These are phyloP conservation scores for Strix aluco DNA, from an alignment of 2,113 vertebrate genomes.

Conservation along the genomic window DNA sequence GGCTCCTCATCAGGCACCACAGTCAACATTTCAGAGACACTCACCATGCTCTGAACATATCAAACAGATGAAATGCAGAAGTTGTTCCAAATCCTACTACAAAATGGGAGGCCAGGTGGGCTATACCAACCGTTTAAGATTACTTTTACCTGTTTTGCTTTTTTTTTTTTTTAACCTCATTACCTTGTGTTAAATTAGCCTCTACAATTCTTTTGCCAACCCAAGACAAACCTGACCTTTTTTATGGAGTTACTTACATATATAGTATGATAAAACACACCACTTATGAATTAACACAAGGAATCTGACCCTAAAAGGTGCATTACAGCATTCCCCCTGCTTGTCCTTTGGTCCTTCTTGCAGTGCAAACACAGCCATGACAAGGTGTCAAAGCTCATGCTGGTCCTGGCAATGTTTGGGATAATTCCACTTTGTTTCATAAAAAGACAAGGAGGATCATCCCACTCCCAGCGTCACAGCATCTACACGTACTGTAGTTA, in stretches of 20 bases:
- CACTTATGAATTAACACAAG: background rate
- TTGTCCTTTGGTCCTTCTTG: background rate
- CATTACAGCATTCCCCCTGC: background rate
- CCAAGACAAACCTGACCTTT: background rate
- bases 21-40: conserved; percentile 76
- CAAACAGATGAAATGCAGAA: conserved; percentile 69
- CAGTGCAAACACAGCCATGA: background rate
- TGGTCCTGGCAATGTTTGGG: background rate
- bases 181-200: background rate
- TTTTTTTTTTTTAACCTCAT: background rate
- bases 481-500: background rate
- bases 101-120: background rate
- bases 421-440: background rate
- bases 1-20: conserved; percentile 77
- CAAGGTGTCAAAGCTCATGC: background rate
- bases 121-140: background rate
- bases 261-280: background rate
- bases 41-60: conserved; percentile 69
- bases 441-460: background rate
- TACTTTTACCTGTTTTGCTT: background rate
- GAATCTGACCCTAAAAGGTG: background rate
- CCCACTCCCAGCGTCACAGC: background rate
- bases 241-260: background rate
- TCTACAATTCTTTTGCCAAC: background rate
- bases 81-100: conserved; percentile 60